phyloP scores from a whole-genome alignment of 2,113 vertebrate species.

The Podiceps cristatus region DNA sequence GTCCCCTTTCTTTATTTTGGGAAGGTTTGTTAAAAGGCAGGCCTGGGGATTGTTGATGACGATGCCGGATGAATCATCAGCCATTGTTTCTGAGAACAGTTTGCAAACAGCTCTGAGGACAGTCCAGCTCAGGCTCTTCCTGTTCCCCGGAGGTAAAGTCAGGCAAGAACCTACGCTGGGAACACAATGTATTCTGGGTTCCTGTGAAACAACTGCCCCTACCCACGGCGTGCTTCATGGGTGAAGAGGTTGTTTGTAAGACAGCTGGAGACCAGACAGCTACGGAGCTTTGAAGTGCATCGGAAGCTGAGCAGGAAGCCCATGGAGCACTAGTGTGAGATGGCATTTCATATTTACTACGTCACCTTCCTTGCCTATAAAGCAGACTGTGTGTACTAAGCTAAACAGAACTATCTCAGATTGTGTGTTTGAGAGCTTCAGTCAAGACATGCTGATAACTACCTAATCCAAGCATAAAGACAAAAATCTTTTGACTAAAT shows the following conservation, averaged over 20 bases:
- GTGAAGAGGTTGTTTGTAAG: constrained; percentile 40
- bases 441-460: background rate
- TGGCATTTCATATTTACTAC: background rate
- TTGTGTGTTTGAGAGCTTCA: background rate
- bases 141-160: constrained; percentile 40
- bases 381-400: background rate
- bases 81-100: constrained; percentile 54
- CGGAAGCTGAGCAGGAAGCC: background rate
- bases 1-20: constrained; percentile 1
- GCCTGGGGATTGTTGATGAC: background rate
- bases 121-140: constrained; percentile 48
- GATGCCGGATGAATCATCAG: constrained; percentile 52
- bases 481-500: background rate
- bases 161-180: constrained; percentile 37
- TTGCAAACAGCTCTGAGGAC: constrained; percentile 46
- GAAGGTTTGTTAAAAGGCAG: constrained; percentile 5
- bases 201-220: constrained; percentile 39
- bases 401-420: background rate
- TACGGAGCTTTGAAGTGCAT: constrained; percentile 9
- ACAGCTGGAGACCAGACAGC: constrained; percentile 28
- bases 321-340: background rate
- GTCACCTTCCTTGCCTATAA: background rate
- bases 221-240: constrained; percentile 18
- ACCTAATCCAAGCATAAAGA: background rate
- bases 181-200: constrained; percentile 47